Base-by-base conservation (phyloP, 2,113 vertebrate species). In the Tricholaema leucomelas region DNA sequence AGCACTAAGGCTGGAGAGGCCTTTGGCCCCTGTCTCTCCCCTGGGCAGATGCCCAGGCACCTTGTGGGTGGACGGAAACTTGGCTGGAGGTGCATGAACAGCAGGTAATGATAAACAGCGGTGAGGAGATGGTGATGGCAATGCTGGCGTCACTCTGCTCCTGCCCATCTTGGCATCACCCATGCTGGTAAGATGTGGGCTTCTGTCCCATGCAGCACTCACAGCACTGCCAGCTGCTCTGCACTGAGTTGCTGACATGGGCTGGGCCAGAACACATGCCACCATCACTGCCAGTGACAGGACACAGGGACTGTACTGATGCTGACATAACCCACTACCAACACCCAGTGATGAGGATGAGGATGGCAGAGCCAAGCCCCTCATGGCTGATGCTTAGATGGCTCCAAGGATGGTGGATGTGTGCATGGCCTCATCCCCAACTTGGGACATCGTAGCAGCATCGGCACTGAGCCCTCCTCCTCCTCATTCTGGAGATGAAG, bases 51-150 rank as follows among this genome's bases (percentile, higher is more conserved):
- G 27, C 10, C 61, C 11, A 1, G 24, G 44, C 15, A 2, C 50
- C 76, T 80, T 3, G n/a, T 30, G 44, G 28, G 72, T 80, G 72
- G 88, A 92, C 73, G 88, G 92, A 95, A 96, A 96, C 84, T 96
- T 95, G 91, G 95, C 91, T 25, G 9, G 82, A 59, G 65, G 25
- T 67, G 42, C 23, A 0, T 59, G 52, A 75, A 85, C 38, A 87
- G 69, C 18, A 30, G 84, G 84, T 95, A 93, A 97, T 92, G 71
- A 94, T 96, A 87, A 96, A 94, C 24, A 12, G 64, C 36, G 0
- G 23, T 0, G 1, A 80, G 74, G 67, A 65, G 73, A 31, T 50
- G 87, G 20, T 89, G 91, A 95, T 17, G 8, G 52, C 50, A 91
- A 30, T 0, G 0, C 55, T 61, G 59, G 63, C 12, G 2, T 88